A percentile compares a stretch with the other conserved stretches of the same genome.
These are phyloP conservation scores for Poecile atricapillus DNA, from an alignment of 2,113 vertebrate genomes.

Conservation along the genomic window DNA sequence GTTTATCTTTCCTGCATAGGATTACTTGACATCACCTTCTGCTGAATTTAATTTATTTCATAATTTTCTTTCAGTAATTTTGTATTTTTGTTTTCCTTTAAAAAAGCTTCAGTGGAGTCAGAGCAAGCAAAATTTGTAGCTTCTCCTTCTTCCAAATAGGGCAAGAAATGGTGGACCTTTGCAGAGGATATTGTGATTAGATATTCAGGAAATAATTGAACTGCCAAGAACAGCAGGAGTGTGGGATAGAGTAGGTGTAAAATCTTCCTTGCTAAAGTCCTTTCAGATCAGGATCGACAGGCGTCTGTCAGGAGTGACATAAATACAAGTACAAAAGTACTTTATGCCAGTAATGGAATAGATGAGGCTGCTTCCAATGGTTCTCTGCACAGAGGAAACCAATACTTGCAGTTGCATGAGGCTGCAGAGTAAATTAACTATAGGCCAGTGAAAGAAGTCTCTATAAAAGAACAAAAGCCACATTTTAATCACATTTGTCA, in stretches of 20 bases:
- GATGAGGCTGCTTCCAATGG: neutral
- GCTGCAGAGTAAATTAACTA: neutral
- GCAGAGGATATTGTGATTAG: constrained; percentile 15
- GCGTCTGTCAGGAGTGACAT: constrained; percentile 39
- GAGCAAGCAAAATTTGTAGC: neutral
- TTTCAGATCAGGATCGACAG: constrained; percentile 47
- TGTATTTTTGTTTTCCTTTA: neutral
- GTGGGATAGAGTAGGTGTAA: constrained; percentile 60
- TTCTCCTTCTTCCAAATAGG: neutral
- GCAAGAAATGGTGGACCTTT: neutral
- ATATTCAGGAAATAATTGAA: constrained; percentile 19
- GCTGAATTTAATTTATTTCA: neutral
- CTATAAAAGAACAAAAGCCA: neutral
- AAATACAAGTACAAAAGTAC: neutral
- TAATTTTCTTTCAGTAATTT: neutral
- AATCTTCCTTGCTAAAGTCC: constrained; percentile 32
- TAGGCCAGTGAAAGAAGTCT: neutral
- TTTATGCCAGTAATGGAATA: neutral
- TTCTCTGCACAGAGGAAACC: neutral
- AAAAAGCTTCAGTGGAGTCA: neutral
- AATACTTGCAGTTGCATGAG: neutral
- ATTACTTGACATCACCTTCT: neutral
- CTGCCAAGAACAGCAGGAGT: constrained; percentile 54
- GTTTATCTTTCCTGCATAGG: neutral
- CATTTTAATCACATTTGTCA: neutral